A percentile compares a stretch with the other conserved stretches of the same genome.
phyloP scores from a whole-genome alignment of 2,113 vertebrate genomes.

The Dissostichus mawsoni region DNA sequence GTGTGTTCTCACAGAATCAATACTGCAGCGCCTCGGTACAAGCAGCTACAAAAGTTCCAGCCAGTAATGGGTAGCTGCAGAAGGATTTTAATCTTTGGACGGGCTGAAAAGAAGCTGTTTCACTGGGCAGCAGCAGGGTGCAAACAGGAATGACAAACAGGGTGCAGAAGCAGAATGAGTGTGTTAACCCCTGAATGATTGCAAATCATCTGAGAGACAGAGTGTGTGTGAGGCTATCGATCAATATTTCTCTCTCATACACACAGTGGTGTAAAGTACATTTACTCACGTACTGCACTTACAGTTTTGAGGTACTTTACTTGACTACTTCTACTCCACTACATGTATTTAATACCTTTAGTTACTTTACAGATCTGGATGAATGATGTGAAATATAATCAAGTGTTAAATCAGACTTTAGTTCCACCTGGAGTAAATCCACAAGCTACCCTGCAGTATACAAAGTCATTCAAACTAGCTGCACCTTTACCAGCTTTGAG shows the following conservation, averaged over 20 bases:
- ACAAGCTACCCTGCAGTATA: too few species aligned
- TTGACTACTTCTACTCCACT: too few species aligned
- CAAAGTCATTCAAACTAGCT: too few species aligned
- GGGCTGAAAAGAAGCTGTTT: neutral
- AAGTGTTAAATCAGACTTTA: too few species aligned
- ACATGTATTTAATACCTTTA: too few species aligned
- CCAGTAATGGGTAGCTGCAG: neutral
- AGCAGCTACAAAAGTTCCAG: neutral
- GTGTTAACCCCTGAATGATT: neutral
- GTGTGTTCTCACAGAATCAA: constrained; percentile 29
- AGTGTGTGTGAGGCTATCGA: neutral
- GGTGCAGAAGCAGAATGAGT: neutral
- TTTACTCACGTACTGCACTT: too few species aligned
- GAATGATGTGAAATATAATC: too few species aligned
- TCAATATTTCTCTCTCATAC: neutral
- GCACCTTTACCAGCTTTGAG: too few species aligned
- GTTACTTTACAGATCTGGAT: too few species aligned
- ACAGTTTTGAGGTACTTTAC: too few species aligned
- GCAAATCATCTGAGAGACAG: constrained; percentile 2
- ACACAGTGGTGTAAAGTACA: neutral
- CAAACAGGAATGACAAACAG: constrained; percentile 1
- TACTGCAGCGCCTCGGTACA: neutral
- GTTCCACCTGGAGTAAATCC: too few species aligned
- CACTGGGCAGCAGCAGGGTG: neutral
- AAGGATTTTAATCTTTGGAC: neutral